phyloP scores from a whole-genome alignment of 2,797 vertebrate genomes.

The Enteromius treurensis region DNA sequence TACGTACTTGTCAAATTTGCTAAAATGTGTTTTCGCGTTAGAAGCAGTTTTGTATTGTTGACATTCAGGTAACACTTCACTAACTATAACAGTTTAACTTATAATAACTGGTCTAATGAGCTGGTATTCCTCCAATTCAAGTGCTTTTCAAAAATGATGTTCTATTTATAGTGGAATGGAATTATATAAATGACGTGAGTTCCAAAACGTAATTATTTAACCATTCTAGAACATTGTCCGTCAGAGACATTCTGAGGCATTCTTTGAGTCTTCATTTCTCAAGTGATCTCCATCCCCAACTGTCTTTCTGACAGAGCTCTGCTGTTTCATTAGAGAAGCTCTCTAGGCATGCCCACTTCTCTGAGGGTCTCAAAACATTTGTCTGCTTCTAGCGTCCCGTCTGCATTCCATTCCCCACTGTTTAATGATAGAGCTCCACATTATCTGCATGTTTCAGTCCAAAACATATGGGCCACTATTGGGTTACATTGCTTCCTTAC shows the following conservation, averaged over 20 bases:
- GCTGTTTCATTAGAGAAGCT: slow-evolving; percentile 46
- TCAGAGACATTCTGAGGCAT: neutral
- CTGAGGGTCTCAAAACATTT: slow-evolving; percentile 50
- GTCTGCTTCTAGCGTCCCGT: slow-evolving; percentile 49
- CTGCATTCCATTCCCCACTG: slow-evolving; percentile 63
- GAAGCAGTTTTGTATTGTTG: neutral
- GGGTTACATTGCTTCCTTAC: slow-evolving; percentile 69
- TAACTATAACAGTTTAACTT: neutral
- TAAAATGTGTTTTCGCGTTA: neutral
- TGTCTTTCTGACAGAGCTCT: slow-evolving; percentile 31
- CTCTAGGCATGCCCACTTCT: slow-evolving; percentile 25
- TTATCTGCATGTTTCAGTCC: slow-evolving; percentile 75
- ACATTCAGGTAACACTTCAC: neutral
- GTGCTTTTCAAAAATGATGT: neutral
- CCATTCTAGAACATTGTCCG: neutral
- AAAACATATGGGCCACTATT: slow-evolving; percentile 83
- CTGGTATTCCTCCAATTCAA: slow-evolving; percentile 1
- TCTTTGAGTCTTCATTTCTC: slow-evolving; percentile 24
- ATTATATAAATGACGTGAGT: neutral
- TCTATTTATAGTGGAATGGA: neutral
- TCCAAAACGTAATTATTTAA: neutral
- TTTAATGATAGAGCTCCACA: slow-evolving; percentile 68
- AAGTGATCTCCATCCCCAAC: slow-evolving; percentile 15
- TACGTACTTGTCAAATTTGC: slow-evolving; percentile 2
- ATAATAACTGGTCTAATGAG: neutral